Base-by-base conservation (phyloP, 2,888 invertebrate genomes). In the Agrochola lota region DNA sequence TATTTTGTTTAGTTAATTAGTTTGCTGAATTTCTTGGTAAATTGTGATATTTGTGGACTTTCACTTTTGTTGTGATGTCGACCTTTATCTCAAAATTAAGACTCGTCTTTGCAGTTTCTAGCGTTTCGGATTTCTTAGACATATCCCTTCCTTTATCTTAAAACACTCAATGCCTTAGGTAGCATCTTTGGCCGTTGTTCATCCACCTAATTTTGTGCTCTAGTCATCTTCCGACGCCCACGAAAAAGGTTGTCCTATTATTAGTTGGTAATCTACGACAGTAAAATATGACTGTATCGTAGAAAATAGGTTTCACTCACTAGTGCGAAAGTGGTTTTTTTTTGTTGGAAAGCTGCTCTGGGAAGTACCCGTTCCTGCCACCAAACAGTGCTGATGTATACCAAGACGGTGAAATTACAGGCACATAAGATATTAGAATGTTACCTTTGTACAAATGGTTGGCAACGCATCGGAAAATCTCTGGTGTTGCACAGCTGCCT, bases 191-290 rank as follows among this genome's bases (percentile, higher is more conserved):
- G 35, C 64, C 66, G 55, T 60, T 76, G 52, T 60, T 77, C 49
- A 77, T 60, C 69, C 43, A 77, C 43, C 49, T 62, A 82, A 71
- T 77, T 69, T n/a, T 55, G 40, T 57, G 46, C 17, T 69, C 46
- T 81, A 68, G 57, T 71, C 83, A 81, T 77, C 46, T 69, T 23
- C 20, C n/a, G 35, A 82, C 80, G 62, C 77, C 82, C 77, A 82
- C 80, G 67, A 43, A 62, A 77, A 78, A 62, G 71, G 67, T 49
- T 77, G 49, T 68, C 35, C 57, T 81, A 77, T 77, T 62, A 71
- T 77, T 81, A 77, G 82, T 57, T 52, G 15, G 15, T 67, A 62
- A 62, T 43, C 43, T 46, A 66, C 62, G 57, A 77, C 60, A 71
- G 15, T 63, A 15, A 46, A 43, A 55, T 67, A 74, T 81, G 77